Evolutionary conservation across 2,888 invertebrate species (phyloP), one percentile per base, ranked within the genome.

Genomic region (Nowickia ferox): DNA sequence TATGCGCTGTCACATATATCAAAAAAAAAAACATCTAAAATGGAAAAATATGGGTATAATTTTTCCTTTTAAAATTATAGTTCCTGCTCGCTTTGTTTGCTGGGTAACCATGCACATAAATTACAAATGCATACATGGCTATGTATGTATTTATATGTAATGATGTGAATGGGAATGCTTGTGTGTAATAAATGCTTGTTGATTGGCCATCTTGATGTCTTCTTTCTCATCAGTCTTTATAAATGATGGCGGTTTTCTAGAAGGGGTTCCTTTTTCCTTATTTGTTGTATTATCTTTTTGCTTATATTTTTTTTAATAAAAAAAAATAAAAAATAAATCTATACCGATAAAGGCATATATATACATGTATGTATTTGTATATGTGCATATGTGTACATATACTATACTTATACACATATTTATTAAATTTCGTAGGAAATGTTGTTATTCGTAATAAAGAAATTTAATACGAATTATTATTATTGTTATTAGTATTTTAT

Each of bases 171-270:
- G 42, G 1, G 66, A 77, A 13, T 42, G 55, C 48, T 22, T 71
- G 46, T 51, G 68, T 75, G 51, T 75, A 66, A 59, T 59, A 61
- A 75, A 65, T 82, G 69, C 74, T 59, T 80, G 84, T 83, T 87
- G 86, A 87, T 87, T 87, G 87, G 86, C 71, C 87, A 81, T 87
- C 72, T 83, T 86, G 83, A 86, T 87, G 83, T 81, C 80, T 87
- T 83, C 71, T 74, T 71, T 74, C 80, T 75, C 77, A 66, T 81
- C 76, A 68, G 74, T 51, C 42, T 66, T 66, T 81, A 48, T 40
- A 74, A 87, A 87, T 86, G 84, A 87, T 84, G 87, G 83, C 88
- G 88, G 86, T 84, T 87, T 53, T 87, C 83, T 82, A 79, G 8
- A 71, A 79, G 8, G 63, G 40, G 30, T 63, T 63, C 17, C 1